Percentiles rank a stretch among this genome's conserved stretches.
Evolutionary conservation across 2,113 vertebrate species (phyloP).

Genomic region (Scophthalmus maximus): DNA sequence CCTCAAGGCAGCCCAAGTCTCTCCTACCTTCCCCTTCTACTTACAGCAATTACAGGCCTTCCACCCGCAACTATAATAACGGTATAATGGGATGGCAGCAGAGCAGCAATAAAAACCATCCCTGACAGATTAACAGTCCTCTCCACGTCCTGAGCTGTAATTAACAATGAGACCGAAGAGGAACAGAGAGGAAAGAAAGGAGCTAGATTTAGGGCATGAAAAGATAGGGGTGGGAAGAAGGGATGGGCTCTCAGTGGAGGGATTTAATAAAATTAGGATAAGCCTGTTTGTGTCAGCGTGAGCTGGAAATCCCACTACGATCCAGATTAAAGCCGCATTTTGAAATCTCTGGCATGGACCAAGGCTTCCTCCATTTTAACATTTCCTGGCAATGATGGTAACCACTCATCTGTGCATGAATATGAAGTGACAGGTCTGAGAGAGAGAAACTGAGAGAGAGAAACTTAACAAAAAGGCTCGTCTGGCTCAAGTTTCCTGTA

Average conservation of each 20-base stretch:
- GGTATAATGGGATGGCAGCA: slow-evolving; percentile 84
- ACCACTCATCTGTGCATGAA: no score
- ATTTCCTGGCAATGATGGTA: background rate
- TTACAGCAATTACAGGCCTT: slow-evolving; percentile 84
- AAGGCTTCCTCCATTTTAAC: background rate
- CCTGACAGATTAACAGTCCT: slow-evolving; percentile 85
- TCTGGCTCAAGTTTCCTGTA: background rate
- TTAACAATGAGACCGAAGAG: slow-evolving; percentile 80
- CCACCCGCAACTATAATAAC: slow-evolving; percentile 84
- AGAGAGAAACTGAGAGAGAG: no score
- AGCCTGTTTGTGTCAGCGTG: slow-evolving; percentile 11
- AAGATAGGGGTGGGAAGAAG: slow-evolving; percentile 49
- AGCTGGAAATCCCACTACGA: slow-evolving; percentile 19
- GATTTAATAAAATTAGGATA: slow-evolving; percentile 48
- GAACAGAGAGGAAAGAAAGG: slow-evolving; percentile 62
- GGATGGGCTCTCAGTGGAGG: slow-evolving; percentile 14
- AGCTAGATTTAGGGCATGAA: slow-evolving; percentile 53
- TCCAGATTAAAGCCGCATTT: slow-evolving; percentile 10
- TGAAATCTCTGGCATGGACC: background rate
- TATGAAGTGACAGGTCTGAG: background rate
- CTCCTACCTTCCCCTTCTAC: slow-evolving; percentile 80
- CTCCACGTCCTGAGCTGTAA: slow-evolving; percentile 79
- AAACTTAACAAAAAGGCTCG: background rate
- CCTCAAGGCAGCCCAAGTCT: slow-evolving; percentile 69
- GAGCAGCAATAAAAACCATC: slow-evolving; percentile 83